These are phyloP conservation scores for Lepus oiostolus DNA, from an alignment of 2,797 vertebrate species.

Conservation along the genomic window DNA sequence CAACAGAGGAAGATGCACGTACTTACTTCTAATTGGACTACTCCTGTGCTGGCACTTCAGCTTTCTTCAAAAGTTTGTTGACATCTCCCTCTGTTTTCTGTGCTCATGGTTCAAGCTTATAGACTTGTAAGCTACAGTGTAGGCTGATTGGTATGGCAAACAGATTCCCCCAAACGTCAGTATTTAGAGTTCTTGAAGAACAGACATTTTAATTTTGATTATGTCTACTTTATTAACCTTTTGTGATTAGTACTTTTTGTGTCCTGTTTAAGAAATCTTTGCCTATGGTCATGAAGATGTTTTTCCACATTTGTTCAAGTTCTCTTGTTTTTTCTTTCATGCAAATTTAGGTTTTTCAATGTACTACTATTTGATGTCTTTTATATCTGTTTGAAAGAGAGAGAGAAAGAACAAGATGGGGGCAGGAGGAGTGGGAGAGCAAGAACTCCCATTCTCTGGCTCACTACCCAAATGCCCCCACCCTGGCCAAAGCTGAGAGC, in stretches of 20 bases:
- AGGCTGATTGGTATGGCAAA: neutral
- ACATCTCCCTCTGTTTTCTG: neutral
- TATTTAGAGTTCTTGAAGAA: slow-evolving; percentile 30
- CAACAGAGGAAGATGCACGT: neutral
- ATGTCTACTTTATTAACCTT: neutral
- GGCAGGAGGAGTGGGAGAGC: no score
- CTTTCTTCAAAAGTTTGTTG: neutral
- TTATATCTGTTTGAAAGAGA: no score
- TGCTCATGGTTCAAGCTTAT: neutral
- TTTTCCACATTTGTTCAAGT: neutral
- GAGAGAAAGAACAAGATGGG: no score
- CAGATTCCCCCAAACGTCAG: neutral
- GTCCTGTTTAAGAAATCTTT: neutral
- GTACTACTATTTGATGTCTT: neutral
- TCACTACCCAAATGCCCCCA: no score
- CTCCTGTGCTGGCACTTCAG: neutral
- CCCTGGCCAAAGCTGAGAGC: no score
- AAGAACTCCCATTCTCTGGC: no score
- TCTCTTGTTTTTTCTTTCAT: slow-evolving; percentile 10
- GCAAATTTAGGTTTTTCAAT: neutral
- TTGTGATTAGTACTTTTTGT: neutral
- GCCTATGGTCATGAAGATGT: slow-evolving; percentile 17
- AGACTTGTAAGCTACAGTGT: neutral
- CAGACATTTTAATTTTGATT: neutral
- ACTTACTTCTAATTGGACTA: neutral